These are phyloP conservation scores for Barnardius zonarius DNA, from an alignment of 2,113 vertebrate species.

Conservation along the genomic window DNA sequence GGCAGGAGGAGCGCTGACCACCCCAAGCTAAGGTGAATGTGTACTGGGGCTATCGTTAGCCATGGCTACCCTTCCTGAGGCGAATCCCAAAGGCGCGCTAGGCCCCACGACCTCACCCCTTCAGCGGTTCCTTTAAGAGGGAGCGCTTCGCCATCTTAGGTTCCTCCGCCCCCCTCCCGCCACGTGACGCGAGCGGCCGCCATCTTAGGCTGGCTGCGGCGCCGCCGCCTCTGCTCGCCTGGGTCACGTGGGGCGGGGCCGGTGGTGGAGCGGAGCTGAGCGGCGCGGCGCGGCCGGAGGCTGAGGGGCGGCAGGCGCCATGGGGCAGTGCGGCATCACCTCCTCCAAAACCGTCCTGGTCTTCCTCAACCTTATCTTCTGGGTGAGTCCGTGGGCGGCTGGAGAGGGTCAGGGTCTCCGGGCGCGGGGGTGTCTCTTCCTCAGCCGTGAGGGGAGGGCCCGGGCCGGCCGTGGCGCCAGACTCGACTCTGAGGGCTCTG, in stretches of 20 bases:
- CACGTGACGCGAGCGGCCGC: conserved; percentile 20
- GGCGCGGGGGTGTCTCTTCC: neutral
- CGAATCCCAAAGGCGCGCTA: too few species aligned
- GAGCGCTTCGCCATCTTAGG: conserved; percentile 47
- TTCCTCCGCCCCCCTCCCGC: neutral
- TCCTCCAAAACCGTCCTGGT: conserved; percentile 97
- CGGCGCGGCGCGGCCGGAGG: neutral
- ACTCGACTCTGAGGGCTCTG: neutral
- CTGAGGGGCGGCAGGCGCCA: conserved; percentile 40
- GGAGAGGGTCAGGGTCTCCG: neutral
- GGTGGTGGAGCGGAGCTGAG: neutral
- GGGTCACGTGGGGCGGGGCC: conserved; percentile 9
- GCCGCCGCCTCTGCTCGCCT: neutral
- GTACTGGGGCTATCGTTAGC: too few species aligned
- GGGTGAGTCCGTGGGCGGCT: conserved; percentile 74
- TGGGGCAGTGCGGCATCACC: conserved; percentile 92
- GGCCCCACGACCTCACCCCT: neutral
- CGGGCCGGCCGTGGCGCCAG: neutral
- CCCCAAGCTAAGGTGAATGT: too few species aligned
- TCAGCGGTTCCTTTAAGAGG: neutral
- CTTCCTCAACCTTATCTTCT: conserved; percentile 97
- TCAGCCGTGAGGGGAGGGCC: neutral
- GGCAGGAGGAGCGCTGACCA: neutral
- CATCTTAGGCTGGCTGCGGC: conserved; percentile 33
- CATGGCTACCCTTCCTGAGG: neutral